These are phyloP conservation scores for Siniperca chuatsi DNA, from an alignment of 2,113 vertebrate genomes.

Conservation along the genomic window DNA sequence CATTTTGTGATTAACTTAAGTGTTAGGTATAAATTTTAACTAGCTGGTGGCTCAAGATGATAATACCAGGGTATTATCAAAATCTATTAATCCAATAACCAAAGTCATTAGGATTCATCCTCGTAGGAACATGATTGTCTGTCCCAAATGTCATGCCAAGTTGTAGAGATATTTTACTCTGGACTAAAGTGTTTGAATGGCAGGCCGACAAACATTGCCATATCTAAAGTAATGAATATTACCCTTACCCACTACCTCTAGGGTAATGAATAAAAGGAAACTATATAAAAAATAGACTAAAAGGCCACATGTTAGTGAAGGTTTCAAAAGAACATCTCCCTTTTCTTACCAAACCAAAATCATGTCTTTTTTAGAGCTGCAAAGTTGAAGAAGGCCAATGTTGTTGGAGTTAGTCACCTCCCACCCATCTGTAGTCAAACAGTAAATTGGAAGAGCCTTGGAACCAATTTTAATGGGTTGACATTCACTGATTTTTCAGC, in stretches of 20 bases:
- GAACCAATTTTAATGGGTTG: conserved; percentile 17
- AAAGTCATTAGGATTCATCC: neutral
- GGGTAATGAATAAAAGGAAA: neutral
- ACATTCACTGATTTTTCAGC: conserved; percentile 3
- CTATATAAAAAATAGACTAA: neutral
- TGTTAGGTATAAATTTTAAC: neutral
- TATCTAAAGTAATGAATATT: too few relatives aligned
- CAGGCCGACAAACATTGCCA: neutral
- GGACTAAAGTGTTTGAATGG: neutral
- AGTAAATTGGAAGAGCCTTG: conserved; percentile 7
- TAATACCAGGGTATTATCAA: neutral
- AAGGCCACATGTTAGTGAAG: neutral
- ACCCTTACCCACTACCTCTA: too few relatives aligned
- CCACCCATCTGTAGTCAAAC: conserved; percentile 18
- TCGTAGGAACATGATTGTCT: neutral
- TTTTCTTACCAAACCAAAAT: neutral
- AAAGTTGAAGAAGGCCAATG: neutral
- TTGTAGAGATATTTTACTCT: neutral
- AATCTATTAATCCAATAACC: neutral
- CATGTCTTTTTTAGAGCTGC: neutral
- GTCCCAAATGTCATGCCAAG: neutral
- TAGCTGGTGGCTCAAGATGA: neutral
- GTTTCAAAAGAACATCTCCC: neutral
- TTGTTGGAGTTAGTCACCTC: neutral
- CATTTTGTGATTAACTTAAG: neutral